A percentile compares a stretch with the other conserved stretches of the same genome.
Evolutionary conservation across 2,797 vertebrate species (phyloP).

Genomic region (Geotria australis): DNA sequence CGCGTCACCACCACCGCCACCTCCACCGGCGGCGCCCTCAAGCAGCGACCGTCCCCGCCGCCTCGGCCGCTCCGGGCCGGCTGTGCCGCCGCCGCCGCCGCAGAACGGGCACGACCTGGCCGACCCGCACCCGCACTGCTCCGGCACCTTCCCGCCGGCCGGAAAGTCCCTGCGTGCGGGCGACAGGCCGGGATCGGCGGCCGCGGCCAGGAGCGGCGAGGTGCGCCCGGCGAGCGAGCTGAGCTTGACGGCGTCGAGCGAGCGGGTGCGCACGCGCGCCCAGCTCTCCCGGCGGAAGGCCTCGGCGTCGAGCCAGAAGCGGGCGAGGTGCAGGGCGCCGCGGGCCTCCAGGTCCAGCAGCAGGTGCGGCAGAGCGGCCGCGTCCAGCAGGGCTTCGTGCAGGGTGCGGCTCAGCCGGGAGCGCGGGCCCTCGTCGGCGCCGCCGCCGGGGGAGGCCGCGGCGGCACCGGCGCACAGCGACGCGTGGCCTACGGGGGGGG

Average conservation of each 20-base stretch:
- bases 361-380: neutral
- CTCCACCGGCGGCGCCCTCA: no score
- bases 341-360: conserved; percentile 20
- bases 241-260: conserved; percentile 82
- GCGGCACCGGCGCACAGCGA: neutral
- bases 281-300: conserved; percentile 74
- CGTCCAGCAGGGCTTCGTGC: neutral
- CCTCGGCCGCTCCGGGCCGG: no score
- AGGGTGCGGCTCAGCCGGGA: neutral
- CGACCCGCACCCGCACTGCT: no score
- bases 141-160: no score
- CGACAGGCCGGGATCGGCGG: no score
- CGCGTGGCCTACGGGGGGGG: neutral
- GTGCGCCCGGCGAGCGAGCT: conserved; percentile 53
- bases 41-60: no score
- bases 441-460: neutral
- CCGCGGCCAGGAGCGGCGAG: no score
- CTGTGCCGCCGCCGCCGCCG: no score
- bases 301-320: conserved; percentile 83
- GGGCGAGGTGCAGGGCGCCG: conserved; percentile 59
- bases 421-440: neutral
- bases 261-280: conserved; percentile 70
- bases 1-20: no score
- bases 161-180: no score
- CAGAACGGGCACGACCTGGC: no score